phyloP scores from a whole-genome alignment of 2,888 invertebrate species.

The Listrodromus nycthemerus region DNA sequence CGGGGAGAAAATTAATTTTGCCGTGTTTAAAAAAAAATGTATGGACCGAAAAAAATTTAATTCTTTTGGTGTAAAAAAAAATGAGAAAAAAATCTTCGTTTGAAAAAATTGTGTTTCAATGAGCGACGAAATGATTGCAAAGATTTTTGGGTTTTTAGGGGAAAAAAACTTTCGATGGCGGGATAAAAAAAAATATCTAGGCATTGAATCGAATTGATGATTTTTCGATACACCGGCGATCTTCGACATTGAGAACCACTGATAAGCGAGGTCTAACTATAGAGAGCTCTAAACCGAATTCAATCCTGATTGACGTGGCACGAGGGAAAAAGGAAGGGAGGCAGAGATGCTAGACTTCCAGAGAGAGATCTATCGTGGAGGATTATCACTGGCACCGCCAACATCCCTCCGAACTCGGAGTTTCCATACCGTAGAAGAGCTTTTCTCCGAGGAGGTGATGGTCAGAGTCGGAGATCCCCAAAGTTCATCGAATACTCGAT shows the following conservation, averaged over 20 bases:
- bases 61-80: not conserved
- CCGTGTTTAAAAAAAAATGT: no score
- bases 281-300: constrained; percentile 82
- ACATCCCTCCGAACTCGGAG: constrained; percentile 69
- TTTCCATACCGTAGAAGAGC: constrained; percentile 71
- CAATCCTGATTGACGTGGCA: constrained; percentile 84
- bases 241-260: constrained; percentile 78
- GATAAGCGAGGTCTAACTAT: constrained; percentile 77
- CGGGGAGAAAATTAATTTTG: not conserved
- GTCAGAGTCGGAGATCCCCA: constrained; percentile 2
- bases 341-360: constrained; percentile 80
- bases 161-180: not conserved
- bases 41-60: no score
- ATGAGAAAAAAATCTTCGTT: not conserved
- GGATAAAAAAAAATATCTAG: not conserved
- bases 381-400: constrained; percentile 84
- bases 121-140: not conserved
- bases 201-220: not conserved
- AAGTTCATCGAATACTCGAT: constrained; percentile 1
- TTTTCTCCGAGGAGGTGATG: constrained; percentile 52
- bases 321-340: constrained; percentile 58
- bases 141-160: not conserved
- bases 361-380: constrained; percentile 80
- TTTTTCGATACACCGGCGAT: not conserved
- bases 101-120: not conserved